Evolutionary conservation across 2,888 invertebrate genomes (phyloP), one percentile per base, ranked within the genome.

Genomic region (Buathra laborator): DNA sequence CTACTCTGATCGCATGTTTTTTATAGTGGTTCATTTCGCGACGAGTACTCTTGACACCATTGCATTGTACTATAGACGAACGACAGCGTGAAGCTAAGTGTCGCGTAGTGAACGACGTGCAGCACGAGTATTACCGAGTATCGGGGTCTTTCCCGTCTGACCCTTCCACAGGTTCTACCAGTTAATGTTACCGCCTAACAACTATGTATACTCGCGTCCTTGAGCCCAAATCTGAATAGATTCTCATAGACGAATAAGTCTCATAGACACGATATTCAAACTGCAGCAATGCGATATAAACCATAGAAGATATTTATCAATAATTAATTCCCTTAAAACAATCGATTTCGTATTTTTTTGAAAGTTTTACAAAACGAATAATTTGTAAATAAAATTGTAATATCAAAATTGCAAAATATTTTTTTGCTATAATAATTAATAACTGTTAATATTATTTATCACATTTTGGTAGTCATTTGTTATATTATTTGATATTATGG

Each of bases 91-190:
- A 68, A 74, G 71, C 66, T 37, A 67, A 74, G 75, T 75, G 70
- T 70, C 74, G 72, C 74, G 64, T 14, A 70, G 68, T 62, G 68
- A 70, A 70, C 70, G 75, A 64, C 74, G 74, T 74, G 51, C 74
- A 74, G 62, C 78, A 29, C 48, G 72, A 48, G 70, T 44, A 74
- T 74, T 68, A 83, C 68, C 59, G 53, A 70, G 79, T 48, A 62
- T 75, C 75, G 79, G 75, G 83, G 75, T 79, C 79, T 43, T 75
- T 78, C 66, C 79, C 74, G 62, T 12, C 78, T 71, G 53, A 79
- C 79, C 74, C 83, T 43, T 37, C 79, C 64, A 68, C 75, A 70
- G 68, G 46, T 46, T 37, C n/a, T 46, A 53, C 75, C 53, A 59
- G 70, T 67, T 72, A 83, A 59, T 46, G 64, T 70, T 70, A 79